Percentiles rank a stretch among this genome's conserved stretches.
Evolutionary conservation across 2,113 vertebrate genomes (phyloP).

Genomic region (Thamnophis sirtalis): DNA sequence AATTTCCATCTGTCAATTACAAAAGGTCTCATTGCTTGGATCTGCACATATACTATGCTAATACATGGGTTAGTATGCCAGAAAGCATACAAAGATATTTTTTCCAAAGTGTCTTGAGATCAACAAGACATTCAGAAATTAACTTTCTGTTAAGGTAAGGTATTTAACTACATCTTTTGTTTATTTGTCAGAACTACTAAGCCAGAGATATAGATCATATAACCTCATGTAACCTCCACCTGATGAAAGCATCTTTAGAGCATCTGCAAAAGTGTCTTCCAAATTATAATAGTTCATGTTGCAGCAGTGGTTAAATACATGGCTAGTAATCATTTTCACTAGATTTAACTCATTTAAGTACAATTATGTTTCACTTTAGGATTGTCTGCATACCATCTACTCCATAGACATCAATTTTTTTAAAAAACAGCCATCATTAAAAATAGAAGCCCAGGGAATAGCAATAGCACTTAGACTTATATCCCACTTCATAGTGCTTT

Average conservation of each 20-base stretch:
- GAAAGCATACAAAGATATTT: no score
- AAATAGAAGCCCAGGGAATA: background rate
- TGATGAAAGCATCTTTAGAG: background rate
- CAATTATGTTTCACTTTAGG: background rate
- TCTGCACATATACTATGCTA: no score
- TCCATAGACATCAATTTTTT: background rate
- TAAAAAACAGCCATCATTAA: background rate
- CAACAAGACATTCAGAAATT: background rate
- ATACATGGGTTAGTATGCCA: background rate
- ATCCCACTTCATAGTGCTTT: no score
- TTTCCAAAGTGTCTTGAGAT: background rate
- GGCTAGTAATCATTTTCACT: background rate
- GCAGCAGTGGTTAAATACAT: background rate
- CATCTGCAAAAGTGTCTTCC: background rate
- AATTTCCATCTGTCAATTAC: no score
- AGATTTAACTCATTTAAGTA: background rate
- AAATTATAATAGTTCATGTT: background rate
- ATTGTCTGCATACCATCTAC: background rate
- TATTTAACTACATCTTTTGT: background rate
- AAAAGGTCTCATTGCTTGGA: no score
- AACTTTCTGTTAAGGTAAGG: background rate
- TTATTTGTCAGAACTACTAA: background rate
- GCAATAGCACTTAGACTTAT: no score
- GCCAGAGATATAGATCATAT: background rate
- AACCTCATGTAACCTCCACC: background rate